A percentile compares a stretch with the other conserved stretches of the same genome.
phyloP scores from a whole-genome alignment of 2,888 invertebrate genomes.

The Strigamia crassipes region DNA sequence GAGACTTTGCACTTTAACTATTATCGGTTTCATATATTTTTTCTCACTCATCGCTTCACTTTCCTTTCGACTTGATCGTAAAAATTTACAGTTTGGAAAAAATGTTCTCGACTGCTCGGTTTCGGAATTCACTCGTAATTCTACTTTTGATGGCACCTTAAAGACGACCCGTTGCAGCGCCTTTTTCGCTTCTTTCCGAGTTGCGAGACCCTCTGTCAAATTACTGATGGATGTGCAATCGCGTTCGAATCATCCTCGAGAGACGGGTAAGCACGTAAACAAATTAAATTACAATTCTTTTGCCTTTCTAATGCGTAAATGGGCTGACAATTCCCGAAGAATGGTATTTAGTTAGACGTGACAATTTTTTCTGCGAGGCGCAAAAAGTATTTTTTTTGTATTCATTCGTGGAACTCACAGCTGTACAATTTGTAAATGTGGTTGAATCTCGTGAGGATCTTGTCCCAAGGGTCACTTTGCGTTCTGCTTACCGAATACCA shows the following conservation, averaged over 20 bases:
- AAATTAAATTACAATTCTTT: neutral
- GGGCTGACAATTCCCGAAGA: neutral
- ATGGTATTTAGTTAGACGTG: neutral
- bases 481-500: conserved; percentile 36
- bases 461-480: conserved; percentile 15
- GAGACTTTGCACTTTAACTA: conserved; percentile 37
- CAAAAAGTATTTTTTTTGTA: neutral
- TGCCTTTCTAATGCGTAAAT: neutral
- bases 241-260: neutral
- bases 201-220: neutral
- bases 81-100: conserved; percentile 42
- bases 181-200: neutral
- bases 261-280: neutral
- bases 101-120: conserved; percentile 33
- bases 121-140: conserved; percentile 40
- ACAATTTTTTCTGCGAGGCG: neutral
- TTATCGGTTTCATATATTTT: conserved; percentile 10
- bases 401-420: neutral
- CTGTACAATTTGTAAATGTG: conserved; percentile 35
- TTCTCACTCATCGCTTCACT: neutral
- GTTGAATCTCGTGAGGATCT: neutral
- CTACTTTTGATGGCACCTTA: conserved; percentile 27
- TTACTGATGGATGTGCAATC: conserved; percentile 8
- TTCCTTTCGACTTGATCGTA: conserved; percentile 17
- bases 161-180: neutral